Conservation (phyloP, 92 coral and sea anemone species). For the Palythoa heliodiscus region DNA sequence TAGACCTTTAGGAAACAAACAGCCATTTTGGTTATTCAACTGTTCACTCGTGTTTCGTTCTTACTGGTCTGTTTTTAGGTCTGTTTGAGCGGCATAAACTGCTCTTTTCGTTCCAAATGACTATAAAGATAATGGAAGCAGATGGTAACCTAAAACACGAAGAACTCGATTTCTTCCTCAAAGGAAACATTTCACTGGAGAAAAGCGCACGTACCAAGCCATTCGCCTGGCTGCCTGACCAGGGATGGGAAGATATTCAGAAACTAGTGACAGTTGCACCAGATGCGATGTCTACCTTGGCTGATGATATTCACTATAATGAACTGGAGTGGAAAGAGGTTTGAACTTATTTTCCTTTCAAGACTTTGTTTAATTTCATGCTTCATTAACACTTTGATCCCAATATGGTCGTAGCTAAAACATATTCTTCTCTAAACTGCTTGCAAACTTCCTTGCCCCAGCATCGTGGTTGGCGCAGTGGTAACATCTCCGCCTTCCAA, state of each 20-base stretch:
- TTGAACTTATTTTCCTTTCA: background rate
- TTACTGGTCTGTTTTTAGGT: slow-evolving; percentile 50
- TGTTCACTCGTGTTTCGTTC: background rate
- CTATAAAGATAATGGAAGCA: slow-evolving; percentile 97
- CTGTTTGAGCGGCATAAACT: slow-evolving; percentile 96
- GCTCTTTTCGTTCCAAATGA: slow-evolving; percentile 99
- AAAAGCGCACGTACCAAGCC: slow-evolving; percentile 97
- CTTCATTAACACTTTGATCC: background rate
- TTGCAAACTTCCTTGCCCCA: too few relatives aligned
- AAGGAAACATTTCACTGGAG: slow-evolving; percentile 94
- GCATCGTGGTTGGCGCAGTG: too few relatives aligned
- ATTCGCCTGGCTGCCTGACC: slow-evolving; percentile 95
- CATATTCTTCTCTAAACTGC: too few relatives aligned
- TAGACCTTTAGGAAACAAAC: too few relatives aligned
- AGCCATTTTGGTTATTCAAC: background rate
- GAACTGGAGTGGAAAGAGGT: slow-evolving; percentile 97
- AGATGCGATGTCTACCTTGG: slow-evolving; percentile 80
- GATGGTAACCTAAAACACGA: slow-evolving; percentile 94
- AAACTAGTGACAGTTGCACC: slow-evolving; percentile 87
- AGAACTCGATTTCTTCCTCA: slow-evolving; percentile 97
- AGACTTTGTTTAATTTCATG: background rate
- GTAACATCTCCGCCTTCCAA: too few relatives aligned
- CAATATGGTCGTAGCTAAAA: too few relatives aligned
- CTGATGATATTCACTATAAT: slow-evolving; percentile 92
- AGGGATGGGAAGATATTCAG: slow-evolving; percentile 97